Conservation (phyloP, 1,140 invertebrate genomes). For the Eupristina koningsbergeri region DNA sequence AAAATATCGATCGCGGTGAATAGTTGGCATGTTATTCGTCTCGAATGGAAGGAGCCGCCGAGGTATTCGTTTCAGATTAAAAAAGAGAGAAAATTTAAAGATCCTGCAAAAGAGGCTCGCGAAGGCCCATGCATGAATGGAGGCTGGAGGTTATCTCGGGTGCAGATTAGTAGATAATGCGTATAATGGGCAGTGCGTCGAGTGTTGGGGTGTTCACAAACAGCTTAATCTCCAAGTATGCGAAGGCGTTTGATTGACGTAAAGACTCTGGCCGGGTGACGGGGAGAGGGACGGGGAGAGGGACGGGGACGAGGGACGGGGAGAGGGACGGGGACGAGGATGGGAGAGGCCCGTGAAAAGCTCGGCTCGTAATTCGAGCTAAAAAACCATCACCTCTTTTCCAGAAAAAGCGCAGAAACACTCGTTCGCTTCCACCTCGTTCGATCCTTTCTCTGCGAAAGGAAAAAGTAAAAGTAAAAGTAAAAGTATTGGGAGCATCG, state of each 20-base stretch:
- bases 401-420: constrained; percentile 35
- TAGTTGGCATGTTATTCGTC: not conserved
- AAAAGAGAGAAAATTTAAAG: not conserved
- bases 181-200: not conserved
- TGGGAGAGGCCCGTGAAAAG: constrained; percentile 10
- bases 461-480: constrained; percentile 9
- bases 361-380: constrained; percentile 11
- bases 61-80: not conserved
- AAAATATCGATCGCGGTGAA: not conserved
- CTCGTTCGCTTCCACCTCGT: constrained; percentile 13
- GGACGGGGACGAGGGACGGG: too few species aligned
- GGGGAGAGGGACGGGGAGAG: too few species aligned
- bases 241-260: constrained; percentile 8
- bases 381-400: constrained; percentile 24
- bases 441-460: constrained; percentile 23
- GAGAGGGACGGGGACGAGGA: too few species aligned
- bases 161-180: not conserved
- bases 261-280: not conserved
- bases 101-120: too few species aligned
- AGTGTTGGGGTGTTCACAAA: not conserved
- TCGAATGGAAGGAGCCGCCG: not conserved
- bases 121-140: not conserved
- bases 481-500: not conserved
- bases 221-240: not conserved
- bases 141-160: not conserved